Base-by-base conservation (phyloP, 2,888 invertebrate genomes). In the Drosophila antonietae region DNA sequence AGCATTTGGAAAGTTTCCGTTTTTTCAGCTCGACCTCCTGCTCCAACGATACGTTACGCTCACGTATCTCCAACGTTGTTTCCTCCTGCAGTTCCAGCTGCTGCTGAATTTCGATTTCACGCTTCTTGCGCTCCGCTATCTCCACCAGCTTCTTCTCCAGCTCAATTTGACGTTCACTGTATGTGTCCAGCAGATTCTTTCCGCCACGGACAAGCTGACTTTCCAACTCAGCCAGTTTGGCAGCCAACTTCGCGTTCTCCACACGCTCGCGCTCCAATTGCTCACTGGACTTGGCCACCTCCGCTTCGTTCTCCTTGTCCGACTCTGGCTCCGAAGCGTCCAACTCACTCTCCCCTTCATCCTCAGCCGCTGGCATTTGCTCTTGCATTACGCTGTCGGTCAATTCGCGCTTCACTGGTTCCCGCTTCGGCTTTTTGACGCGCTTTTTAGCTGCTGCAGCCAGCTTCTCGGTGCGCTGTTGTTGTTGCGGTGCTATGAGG, bases 11-110 rank as follows among this genome's bases (percentile, higher is more conserved):
- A 62, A 99, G 93, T 92, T 98, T 93, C 88, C 96, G 97, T 31
- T 98, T 97, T 93, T 99, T 99, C 66, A 97, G 96, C 91, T 99
- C 99, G 2, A 99, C 98, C 93, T 99, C 99, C 92, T 98, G 98
- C 91, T 98, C 98, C 65, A 99, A 93, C 58, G 96, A 97, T 10
- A 97, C 95, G 90, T 97, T 99, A 0, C 98, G 98, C 90, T 97
- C 97, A 66, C 97, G 96, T 63, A 99, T 95, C 90, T 97, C 98
- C 56, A 96, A 94, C 15, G 98, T 97, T 18, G 96, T 97, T 91
- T 99, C 97, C 91, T 99, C 99, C 92, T 99, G 97, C 84, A 97
- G 94, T 90, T 99, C 98, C 60, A 99, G 94, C 90, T 96, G 96
- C 93, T 98, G 98, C 90, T 97, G 96, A 95, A 99, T 98, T 93